Conservation (phyloP, 2,797 vertebrate genomes). For the Falco biarmicus region DNA sequence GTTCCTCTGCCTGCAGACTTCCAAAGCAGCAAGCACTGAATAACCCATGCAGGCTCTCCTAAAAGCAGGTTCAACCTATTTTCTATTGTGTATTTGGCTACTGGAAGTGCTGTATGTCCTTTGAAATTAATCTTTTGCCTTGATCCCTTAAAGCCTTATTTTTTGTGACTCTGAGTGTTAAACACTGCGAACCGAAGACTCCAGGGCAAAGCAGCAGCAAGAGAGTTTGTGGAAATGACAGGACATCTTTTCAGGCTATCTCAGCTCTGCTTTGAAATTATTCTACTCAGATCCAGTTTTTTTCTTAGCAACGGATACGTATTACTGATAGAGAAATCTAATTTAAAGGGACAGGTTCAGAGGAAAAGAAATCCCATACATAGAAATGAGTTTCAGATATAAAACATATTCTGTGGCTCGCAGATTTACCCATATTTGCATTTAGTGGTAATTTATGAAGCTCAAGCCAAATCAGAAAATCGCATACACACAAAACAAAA, state of each 20-base stretch:
- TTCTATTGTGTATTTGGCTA: background rate
- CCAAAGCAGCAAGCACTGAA: background rate
- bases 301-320: background rate
- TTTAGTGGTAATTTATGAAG: background rate
- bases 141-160: background rate
- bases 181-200: background rate
- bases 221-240: background rate
- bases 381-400: background rate
- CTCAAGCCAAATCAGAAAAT: background rate
- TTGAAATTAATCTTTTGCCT: background rate
- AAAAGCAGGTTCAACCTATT: background rate
- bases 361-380: background rate
- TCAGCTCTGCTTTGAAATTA: background rate
- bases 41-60: background rate
- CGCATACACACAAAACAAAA: background rate
- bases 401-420: background rate
- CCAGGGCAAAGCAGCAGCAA: background rate
- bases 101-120: background rate
- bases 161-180: slow-evolving; percentile 4
- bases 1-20: background rate
- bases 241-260: slow-evolving; percentile 1
- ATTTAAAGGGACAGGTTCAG: background rate
- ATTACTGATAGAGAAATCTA: background rate
- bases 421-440: background rate
- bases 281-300: background rate